Evolutionary conservation across 2,797 vertebrate species (phyloP).

Genomic region (Gobionotothen gibberifrons): DNA sequence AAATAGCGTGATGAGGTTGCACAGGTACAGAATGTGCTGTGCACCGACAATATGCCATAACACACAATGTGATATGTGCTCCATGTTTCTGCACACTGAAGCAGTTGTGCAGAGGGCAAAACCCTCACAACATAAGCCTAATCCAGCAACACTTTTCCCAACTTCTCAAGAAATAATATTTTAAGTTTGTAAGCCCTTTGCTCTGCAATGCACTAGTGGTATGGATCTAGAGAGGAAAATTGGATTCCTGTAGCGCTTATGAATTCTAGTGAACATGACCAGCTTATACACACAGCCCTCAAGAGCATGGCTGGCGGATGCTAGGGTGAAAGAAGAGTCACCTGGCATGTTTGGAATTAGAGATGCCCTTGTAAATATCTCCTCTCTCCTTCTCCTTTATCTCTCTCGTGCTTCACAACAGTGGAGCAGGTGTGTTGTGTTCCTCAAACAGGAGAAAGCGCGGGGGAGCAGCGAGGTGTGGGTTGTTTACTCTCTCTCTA

Average conservation of each 20-base stretch:
- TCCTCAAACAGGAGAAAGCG: slow-evolving; percentile 57
- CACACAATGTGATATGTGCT: slow-evolving; percentile 25
- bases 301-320: slow-evolving; percentile 39
- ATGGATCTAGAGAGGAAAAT: slow-evolving; percentile 64
- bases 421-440: slow-evolving; percentile 61
- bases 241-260: slow-evolving; percentile 66
- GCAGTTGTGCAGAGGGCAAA: slow-evolving; percentile 11
- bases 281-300: slow-evolving; percentile 62
- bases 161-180: slow-evolving; percentile 67
- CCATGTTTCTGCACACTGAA: slow-evolving; percentile 10
- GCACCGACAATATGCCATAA: slow-evolving; percentile 2
- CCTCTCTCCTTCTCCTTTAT: slow-evolving; percentile 40
- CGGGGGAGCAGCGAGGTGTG: slow-evolving; percentile 40
- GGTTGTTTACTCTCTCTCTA: slow-evolving; percentile 64
- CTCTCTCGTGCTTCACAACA: slow-evolving; percentile 46
- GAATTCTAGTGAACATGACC: slow-evolving; percentile 73
- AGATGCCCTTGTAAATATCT: slow-evolving; percentile 54
- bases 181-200: slow-evolving; percentile 65
- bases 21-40: slow-evolving; percentile 25
- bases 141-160: slow-evolving; percentile 62
- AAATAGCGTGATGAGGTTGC: slow-evolving; percentile 40
- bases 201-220: slow-evolving; percentile 48
- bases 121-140: slow-evolving; percentile 46
- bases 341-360: slow-evolving; percentile 45
- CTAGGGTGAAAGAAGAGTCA: slow-evolving; percentile 25